A percentile compares a stretch with the other conserved stretches of the same genome.
phyloP scores from a whole-genome alignment of 2,888 invertebrate genomes.

The Sphaerophoria rueppellii region DNA sequence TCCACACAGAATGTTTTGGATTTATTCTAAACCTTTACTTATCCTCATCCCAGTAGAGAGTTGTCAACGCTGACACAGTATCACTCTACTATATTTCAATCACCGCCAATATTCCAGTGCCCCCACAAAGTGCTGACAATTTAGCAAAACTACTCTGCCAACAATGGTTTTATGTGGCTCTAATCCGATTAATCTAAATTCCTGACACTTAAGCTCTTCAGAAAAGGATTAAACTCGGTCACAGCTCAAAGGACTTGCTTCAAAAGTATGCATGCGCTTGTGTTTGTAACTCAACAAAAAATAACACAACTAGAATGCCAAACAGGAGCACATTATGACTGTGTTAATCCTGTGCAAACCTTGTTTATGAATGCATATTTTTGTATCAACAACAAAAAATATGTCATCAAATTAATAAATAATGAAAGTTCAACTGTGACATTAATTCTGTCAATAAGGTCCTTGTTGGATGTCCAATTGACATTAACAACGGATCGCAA shows the following conservation, averaged over 20 bases:
- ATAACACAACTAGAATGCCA: too few relatives aligned
- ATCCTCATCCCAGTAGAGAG: too few relatives aligned
- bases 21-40: too few relatives aligned
- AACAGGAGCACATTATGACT: too few relatives aligned
- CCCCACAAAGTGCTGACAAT: background rate
- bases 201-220: conserved; percentile 67
- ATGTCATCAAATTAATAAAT: too few relatives aligned
- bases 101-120: conserved; percentile 8
- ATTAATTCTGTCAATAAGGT: background rate
- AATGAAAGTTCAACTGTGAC: too few relatives aligned
- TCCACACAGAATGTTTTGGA: too few relatives aligned
- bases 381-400: too few relatives aligned
- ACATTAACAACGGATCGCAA: conserved; percentile 36
- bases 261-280: conserved; percentile 9
- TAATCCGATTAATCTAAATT: conserved; percentile 67
- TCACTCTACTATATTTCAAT: background rate
- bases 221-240: conserved; percentile 62
- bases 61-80: too few relatives aligned
- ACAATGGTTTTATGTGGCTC: conserved; percentile 39
- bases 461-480: conserved; percentile 30
- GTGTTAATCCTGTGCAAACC: too few relatives aligned
- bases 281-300: too few relatives aligned
- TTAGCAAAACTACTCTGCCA: conserved; percentile 26
- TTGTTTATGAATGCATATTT: too few relatives aligned
- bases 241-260: conserved; percentile 15